These are phyloP conservation scores for Malurus melanocephalus DNA, from an alignment of 2,113 vertebrate genomes.

Conservation along the genomic window DNA sequence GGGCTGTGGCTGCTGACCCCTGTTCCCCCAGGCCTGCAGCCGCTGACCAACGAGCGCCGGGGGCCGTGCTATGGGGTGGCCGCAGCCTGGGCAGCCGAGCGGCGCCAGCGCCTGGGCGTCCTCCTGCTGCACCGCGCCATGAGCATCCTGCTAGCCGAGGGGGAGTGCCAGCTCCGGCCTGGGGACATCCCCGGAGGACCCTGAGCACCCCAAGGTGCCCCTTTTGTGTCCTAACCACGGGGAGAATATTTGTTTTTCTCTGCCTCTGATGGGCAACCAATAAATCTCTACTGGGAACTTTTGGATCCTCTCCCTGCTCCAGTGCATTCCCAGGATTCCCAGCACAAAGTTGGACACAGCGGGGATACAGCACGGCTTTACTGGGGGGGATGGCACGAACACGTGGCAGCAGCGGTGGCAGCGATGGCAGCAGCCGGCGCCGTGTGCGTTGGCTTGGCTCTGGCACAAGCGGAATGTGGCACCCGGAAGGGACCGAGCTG, in stretches of 20 bases:
- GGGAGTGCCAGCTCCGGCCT: constrained; percentile 84
- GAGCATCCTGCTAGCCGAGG: constrained; percentile 83
- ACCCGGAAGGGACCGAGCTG: background rate
- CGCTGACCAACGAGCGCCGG: constrained; percentile 86
- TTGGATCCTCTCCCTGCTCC: accelerated
- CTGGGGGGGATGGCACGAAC: background rate
- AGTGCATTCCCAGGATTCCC: background rate
- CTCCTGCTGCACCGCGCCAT: constrained; percentile 82
- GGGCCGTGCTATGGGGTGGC: constrained; percentile 84
- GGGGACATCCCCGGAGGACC: constrained; percentile 72
- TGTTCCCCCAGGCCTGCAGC: constrained; percentile 7
- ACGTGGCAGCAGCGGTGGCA: background rate
- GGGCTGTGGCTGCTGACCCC: no score
- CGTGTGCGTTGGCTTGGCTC: no score
- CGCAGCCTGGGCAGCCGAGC: constrained; percentile 74
- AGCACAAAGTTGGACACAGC: accelerated
- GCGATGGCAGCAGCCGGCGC: background rate
- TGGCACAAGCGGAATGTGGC: background rate
- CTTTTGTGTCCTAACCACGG: background rate
- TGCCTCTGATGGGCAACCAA: no score
- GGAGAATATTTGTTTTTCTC: no score
- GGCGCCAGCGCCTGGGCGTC: constrained; percentile 77
- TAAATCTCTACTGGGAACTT: background rate
- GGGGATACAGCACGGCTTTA: background rate
- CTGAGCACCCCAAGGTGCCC: background rate